Base-by-base conservation (phyloP, 2,113 vertebrate species). In the Melospiza melodia region DNA sequence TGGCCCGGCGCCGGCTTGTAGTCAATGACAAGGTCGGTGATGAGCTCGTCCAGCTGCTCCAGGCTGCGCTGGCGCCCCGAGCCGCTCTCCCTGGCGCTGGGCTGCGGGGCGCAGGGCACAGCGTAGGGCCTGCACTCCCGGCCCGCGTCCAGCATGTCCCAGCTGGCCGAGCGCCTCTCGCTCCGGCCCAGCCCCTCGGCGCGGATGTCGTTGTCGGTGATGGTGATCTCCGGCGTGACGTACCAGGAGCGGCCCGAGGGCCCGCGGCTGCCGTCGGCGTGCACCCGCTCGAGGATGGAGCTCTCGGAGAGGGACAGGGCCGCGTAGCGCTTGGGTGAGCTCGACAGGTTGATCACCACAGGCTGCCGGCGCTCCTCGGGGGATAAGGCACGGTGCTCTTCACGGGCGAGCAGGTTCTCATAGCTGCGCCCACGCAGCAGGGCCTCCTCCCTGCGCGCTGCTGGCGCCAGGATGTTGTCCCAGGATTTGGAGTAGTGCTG, bases 141-240 rank as follows among this genome's bases (percentile, higher is more conserved):
- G 25, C 97, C 98, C 5, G 35, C 84, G 0, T 98, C 98, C 81
- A 98, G 51, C 30, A 95, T 84, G 33, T 98, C 98, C 98, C 98
- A 99, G 95, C 98, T 98, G 91, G 98, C 98, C 0, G 98, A 98
- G 81, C 98, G 98, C 73, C 96, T 94, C 41, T 99, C 98, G 2
- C 88, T 94, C 35, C 97, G 97, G 79, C 98, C 97, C 71, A 90
- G 94, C 75, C 98, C 98, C 0, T 98, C 97, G 2, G 98, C 93
- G 6, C 98, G 98, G 87, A 99, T 97, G 90, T 99, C 99, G 4
- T 99, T 99, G 97, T 99, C 99, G 0, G 99, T 99, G 96, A 99
- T 99, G 83, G 99, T 99, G 95, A 99, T 99, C 97, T 99, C 99
- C 0, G 99, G 99, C 0, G 99, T 99, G 71, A 99, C 98, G 20